Evolutionary conservation across 2,113 vertebrate species (phyloP).

Genomic region (Aleadryas rufinucha): DNA sequence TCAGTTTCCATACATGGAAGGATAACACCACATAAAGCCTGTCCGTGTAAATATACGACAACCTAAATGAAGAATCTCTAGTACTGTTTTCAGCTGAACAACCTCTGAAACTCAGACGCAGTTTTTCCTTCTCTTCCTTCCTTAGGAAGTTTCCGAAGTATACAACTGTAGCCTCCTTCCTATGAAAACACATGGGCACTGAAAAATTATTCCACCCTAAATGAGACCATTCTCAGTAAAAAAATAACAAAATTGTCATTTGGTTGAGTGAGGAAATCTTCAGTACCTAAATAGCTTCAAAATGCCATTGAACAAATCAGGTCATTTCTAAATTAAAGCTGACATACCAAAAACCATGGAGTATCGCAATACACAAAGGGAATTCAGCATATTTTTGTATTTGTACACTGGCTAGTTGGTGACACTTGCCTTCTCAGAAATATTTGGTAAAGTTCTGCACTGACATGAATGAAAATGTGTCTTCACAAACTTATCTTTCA

Average conservation of each 20-base stretch:
- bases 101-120: background rate
- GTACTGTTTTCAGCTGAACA: background rate
- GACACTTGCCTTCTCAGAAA: background rate
- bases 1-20: background rate
- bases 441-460: background rate
- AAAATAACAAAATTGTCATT: background rate
- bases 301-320: background rate
- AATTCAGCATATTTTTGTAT: background rate
- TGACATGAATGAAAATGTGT: background rate
- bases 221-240: background rate
- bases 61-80: background rate
- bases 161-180: background rate
- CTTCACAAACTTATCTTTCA: background rate
- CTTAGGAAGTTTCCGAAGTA: background rate
- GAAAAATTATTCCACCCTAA: background rate
- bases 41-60: background rate
- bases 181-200: accelerated
- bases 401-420: too few species aligned
- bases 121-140: background rate
- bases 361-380: background rate
- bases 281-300: background rate
- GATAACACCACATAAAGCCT: background rate
- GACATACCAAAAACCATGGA: background rate
- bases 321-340: background rate
- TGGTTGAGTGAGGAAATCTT: background rate